A percentile compares a stretch with the other conserved stretches of the same genome.
These are phyloP conservation scores for Holacanthella duospinosa DNA, from an alignment of 2,888 invertebrate genomes.

Conservation along the genomic window DNA sequence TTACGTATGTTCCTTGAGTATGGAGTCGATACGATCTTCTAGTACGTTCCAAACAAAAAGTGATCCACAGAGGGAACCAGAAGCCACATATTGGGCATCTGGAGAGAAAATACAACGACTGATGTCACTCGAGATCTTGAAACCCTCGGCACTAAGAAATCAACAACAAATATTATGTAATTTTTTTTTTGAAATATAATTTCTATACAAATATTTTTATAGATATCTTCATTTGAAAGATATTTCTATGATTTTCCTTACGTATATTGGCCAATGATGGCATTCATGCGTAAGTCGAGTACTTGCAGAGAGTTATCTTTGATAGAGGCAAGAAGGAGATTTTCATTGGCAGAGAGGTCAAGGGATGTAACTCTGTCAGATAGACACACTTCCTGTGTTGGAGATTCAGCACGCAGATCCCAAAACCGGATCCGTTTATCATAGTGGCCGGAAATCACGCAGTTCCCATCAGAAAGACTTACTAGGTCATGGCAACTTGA, in stretches of 20 bases:
- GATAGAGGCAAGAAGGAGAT: constrained; percentile 80
- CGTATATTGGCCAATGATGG: constrained; percentile 81
- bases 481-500: constrained; percentile 95
- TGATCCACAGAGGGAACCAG: constrained; percentile 83
- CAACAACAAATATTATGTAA: no score
- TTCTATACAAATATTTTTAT: background rate
- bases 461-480: constrained; percentile 69
- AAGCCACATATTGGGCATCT: constrained; percentile 75
- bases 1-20: constrained; percentile 56
- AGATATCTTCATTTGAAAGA: background rate
- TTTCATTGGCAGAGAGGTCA: constrained; percentile 66
- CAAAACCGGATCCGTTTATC: constrained; percentile 85
- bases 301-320: constrained; percentile 90
- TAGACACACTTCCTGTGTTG: constrained; percentile 48
- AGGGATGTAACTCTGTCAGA: constrained; percentile 92
- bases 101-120: constrained; percentile 85
- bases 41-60: constrained; percentile 83
- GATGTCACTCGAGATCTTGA: constrained; percentile 93
- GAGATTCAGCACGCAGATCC: constrained; percentile 75
- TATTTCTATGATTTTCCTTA: constrained; percentile 40
- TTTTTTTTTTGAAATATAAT: no score
- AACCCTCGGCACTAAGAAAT: constrained; percentile 70
- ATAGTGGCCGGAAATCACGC: constrained; percentile 91
- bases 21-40: constrained; percentile 61
- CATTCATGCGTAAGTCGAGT: constrained; percentile 88